Base-by-base conservation (phyloP, 2,888 invertebrate species). In the Mythimna vitellina region DNA sequence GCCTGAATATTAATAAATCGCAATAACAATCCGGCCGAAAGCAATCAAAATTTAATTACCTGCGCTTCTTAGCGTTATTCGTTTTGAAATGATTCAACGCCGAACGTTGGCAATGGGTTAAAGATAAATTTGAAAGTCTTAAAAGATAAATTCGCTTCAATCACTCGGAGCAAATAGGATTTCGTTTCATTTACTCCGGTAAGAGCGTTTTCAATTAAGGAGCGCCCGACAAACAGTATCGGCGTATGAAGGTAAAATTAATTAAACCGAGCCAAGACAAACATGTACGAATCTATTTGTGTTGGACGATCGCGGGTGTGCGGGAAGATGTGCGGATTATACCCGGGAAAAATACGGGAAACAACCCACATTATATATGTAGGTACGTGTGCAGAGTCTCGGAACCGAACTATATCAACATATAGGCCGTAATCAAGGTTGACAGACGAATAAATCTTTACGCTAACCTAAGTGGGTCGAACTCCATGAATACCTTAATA, bases 221-320 rank as follows among this genome's bases (percentile, higher is more conserved):
- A 93, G 89, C 92, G 91, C 93, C 93, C 93, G 92, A 92, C 95
- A 94, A 95, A 94, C 95, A 94, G 95, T 96, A 96, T 95, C 95
- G 95, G 94, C 93, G 94, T 96, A 96, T 96, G 95, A 95, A 95
- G 95, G 95, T 96, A 94, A 95, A 95, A 96, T 96, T 95, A 96
- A 96, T 96, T 96, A 95, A 96, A 94, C 93, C 91, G 90, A 92
- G 91, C 92, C 93, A 95, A 96, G 95, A 95, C 95, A 96, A 95
- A 96, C 95, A 96, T 94, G 93, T 93, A 92, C 93, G 92, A 90
- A 92, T 94, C 92, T 95, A 93, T 95, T 93, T 93, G 93, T 93
- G 92, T 93, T 93, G 94, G 93, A 89, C 93, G 91, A 82, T 87
- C 91, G 91, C 90, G 91, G 87, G 81, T 78, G 81, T 88, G 78